Conservation (phyloP, 2,888 invertebrate species). For the Incurvaria masculella region DNA sequence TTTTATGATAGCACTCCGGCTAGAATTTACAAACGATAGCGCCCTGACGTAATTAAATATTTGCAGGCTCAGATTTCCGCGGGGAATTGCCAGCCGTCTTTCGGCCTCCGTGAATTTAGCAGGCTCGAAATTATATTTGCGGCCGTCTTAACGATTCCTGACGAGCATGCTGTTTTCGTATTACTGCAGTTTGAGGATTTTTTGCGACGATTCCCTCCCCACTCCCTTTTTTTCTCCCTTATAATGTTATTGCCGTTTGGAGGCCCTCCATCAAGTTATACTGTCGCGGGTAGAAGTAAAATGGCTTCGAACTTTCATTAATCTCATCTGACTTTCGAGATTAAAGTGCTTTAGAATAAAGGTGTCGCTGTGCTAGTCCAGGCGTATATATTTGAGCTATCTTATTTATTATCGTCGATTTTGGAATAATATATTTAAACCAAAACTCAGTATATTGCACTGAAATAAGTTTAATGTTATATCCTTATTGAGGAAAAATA, state of each 20-base stretch:
- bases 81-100: slow-evolving; percentile 23
- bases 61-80: slow-evolving; percentile 56
- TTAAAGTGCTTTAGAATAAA: not conserved
- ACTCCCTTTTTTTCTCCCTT: not conserved
- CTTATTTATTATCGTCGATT: too few relatives aligned
- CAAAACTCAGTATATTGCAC: too few relatives aligned
- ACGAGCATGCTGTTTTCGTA: not conserved
- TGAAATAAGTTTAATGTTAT: too few relatives aligned
- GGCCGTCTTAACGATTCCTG: not conserved
- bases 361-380: too few relatives aligned
- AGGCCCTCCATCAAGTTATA: not conserved
- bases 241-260: not conserved
- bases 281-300: not conserved
- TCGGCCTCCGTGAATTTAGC: not conserved
- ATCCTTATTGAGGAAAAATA: too few relatives aligned
- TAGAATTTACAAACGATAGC: slow-evolving; percentile 54
- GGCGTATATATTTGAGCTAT: too few relatives aligned
- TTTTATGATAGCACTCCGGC: slow-evolving; percentile 55
- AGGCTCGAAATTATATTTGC: not conserved
- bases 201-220: not conserved
- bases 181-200: not conserved
- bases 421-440: too few relatives aligned
- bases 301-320: not conserved
- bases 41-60: slow-evolving; percentile 55
- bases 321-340: not conserved